These are phyloP conservation scores for Rhagonycha lutea DNA, from an alignment of 2,888 invertebrate species.

Conservation along the genomic window DNA sequence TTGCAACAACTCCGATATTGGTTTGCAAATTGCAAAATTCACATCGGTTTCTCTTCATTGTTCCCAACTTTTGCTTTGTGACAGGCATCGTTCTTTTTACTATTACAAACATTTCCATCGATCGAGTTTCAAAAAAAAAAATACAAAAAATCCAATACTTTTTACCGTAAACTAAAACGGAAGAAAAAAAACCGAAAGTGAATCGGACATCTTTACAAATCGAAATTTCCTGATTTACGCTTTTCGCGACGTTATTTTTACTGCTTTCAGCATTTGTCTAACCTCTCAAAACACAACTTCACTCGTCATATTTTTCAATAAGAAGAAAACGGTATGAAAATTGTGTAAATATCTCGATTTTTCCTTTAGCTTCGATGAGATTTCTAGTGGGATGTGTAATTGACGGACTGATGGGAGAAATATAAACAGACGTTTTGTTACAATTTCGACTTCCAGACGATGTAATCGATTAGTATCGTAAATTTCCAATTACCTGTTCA, in stretches of 20 bases:
- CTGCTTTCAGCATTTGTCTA: not conserved
- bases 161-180: not conserved
- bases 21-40: slow-evolving; percentile 1
- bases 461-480: slow-evolving; percentile 47
- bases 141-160: not conserved
- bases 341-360: not conserved
- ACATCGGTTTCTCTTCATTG: not conserved
- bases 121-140: not conserved
- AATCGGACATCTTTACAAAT: not conserved
- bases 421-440: not conserved
- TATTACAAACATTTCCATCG: not conserved
- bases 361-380: too few relatives aligned
- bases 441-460: slow-evolving; percentile 31
- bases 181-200: not conserved
- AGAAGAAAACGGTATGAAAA: not conserved
- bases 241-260: not conserved
- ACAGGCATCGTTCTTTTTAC: not conserved
- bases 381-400: not conserved
- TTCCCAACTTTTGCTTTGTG: not conserved
- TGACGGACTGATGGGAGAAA: not conserved
- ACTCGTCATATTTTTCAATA: not conserved
- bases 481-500: slow-evolving; percentile 47
- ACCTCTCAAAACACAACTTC: not conserved
- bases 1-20: not conserved
- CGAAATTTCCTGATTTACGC: not conserved